These are phyloP conservation scores for Scolopax rusticola DNA, from an alignment of 2,797 vertebrate genomes.

Conservation along the genomic window DNA sequence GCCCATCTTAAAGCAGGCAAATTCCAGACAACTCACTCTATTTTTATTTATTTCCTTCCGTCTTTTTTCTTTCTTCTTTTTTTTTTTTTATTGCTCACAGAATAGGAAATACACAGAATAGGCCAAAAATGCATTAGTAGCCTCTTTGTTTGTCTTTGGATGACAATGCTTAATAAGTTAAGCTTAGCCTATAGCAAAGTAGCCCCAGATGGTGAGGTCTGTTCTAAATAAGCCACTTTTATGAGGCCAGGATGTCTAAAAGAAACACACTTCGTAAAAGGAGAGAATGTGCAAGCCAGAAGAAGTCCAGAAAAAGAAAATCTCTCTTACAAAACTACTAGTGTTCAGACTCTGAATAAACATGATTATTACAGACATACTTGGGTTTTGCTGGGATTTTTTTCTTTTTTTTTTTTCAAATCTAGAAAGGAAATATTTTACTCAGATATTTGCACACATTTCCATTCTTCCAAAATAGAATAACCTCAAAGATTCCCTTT, in stretches of 20 bases:
- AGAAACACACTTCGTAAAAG: constrained; percentile 57
- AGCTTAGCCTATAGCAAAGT: constrained; percentile 38
- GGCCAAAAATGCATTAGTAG: not conserved
- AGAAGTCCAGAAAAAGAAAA: constrained; percentile 36
- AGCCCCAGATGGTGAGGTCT: constrained; percentile 36
- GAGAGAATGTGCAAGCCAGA: constrained; percentile 57
- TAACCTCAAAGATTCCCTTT: constrained; percentile 28
- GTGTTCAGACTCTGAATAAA: constrained; percentile 44
- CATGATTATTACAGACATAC: constrained; percentile 30
- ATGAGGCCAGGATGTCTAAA: constrained; percentile 45
- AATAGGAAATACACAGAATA: not conserved
- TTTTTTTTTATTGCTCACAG: not conserved
- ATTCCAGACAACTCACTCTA: not conserved
- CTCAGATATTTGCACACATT: not conserved
- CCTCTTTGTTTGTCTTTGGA: constrained; percentile 45
- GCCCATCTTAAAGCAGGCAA: not conserved
- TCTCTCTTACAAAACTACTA: constrained; percentile 19
- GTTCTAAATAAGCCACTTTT: constrained; percentile 56
- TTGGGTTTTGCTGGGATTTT: not conserved
- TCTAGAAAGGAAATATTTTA: constrained; percentile 25
- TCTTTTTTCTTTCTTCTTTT: not conserved
- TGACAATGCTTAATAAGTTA: constrained; percentile 35
- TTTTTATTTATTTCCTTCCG: not conserved
- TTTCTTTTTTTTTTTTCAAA: not conserved
- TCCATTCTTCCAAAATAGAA: constrained; percentile 37